Conservation (phyloP, 2,113 vertebrate species). For the Thermophis baileyi region DNA sequence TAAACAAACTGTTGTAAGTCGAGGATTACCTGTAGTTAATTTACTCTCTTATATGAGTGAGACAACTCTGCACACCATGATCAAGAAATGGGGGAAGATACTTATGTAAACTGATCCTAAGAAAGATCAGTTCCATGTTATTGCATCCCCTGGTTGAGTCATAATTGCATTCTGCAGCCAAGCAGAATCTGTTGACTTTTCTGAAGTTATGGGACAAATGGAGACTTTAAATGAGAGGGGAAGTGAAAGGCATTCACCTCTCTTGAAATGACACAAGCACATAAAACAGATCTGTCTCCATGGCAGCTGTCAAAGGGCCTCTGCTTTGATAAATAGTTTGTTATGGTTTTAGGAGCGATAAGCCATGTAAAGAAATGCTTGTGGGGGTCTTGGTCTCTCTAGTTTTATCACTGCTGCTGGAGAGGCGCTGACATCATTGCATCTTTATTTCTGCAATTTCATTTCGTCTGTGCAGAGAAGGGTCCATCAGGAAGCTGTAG, state of each 20-base stretch:
- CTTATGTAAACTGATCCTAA: background rate
- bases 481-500: background rate
- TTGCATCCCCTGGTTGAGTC: background rate
- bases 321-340: background rate
- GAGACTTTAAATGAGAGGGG: background rate
- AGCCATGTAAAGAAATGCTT: background rate
- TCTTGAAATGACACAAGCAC: background rate
- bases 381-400: background rate
- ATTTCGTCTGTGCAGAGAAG: conserved; percentile 39
- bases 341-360: background rate
- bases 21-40: background rate
- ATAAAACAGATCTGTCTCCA: background rate
- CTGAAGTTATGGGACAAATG: background rate
- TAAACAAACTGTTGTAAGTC: background rate
- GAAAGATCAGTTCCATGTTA: background rate
- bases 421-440: background rate
- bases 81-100: background rate
- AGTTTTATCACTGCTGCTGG: background rate
- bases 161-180: background rate
- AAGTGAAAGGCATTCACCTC: background rate
- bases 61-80: background rate
- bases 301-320: background rate
- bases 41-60: background rate
- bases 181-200: conserved; percentile 9
- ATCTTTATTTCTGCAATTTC: conserved; percentile 35